A percentile compares a stretch with the other conserved stretches of the same genome.
These are phyloP conservation scores for Steinernema feltiae DNA, from an alignment of 1,140 invertebrate genomes.

Conservation along the genomic window DNA sequence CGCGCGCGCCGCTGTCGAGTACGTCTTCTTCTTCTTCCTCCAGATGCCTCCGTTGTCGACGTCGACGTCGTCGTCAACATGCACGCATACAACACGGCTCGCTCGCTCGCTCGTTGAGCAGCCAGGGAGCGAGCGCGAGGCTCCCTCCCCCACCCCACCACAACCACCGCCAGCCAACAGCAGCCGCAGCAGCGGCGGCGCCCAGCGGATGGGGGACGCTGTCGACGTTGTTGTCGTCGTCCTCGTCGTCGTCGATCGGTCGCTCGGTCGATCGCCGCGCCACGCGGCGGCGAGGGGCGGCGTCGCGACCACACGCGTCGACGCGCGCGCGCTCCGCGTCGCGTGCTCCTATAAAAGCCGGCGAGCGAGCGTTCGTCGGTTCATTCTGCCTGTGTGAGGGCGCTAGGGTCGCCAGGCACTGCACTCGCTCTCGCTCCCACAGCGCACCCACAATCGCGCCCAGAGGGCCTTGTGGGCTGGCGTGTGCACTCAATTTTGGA, in stretches of 20 bases:
- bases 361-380: background rate
- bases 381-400: slow-evolving; percentile 13
- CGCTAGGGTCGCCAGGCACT: background rate
- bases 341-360: background rate
- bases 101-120: background rate
- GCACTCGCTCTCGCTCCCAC: background rate
- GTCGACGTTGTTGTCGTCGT: no score
- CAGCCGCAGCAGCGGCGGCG: no score
- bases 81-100: background rate
- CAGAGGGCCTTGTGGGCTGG: background rate
- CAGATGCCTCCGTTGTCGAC: background rate
- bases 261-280: background rate
- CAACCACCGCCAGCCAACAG: background rate
- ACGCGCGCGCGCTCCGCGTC: background rate
- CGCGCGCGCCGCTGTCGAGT: no score
- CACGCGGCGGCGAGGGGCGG: background rate
- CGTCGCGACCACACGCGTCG: background rate
- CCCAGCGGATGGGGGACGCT: no score
- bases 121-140: background rate
- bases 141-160: no score
- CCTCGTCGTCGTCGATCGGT: background rate
- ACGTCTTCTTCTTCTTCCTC: background rate
- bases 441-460: no score
- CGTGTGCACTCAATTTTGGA: background rate
- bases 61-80: background rate